Evolutionary conservation across 53 echinoderm and acorn worm species (phyloP), one percentile per base, ranked within the genome.

Genomic region (Arbacia lixula): DNA sequence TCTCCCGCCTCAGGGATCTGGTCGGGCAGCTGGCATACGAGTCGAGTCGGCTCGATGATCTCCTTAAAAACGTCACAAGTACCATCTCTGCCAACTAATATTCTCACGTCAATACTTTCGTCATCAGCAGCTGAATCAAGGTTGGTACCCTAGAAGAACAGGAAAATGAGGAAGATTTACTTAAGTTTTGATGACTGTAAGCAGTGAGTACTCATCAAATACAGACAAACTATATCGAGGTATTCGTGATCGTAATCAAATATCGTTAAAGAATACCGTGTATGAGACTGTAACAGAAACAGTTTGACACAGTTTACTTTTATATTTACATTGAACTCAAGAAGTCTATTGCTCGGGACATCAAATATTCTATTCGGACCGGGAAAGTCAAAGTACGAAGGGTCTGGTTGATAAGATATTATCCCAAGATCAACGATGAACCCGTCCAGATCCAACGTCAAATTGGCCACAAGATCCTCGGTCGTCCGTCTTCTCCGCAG

Each of bases 11-110:
- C 0, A 2, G 89, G 85, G 22, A 28, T 53, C 0, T 50, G 3
- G 6, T 68, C 63, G 12, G 89, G 85, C 21, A 89, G 69, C 11
- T 27, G 28, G 69, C 89, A 89, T n/a, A n/a, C n/a, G n/a, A n/a
- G n/a, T n/a, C n/a, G n/a, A n/a, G n/a, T n/a, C n/a, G n/a, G n/a
- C n/a, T n/a, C n/a, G n/a, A n/a, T n/a, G n/a, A n/a, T n/a, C n/a
- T n/a, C n/a, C n/a, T n/a, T n/a, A n/a, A n/a, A n/a, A 49, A 89
- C 85, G 3, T 26, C 43, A 36, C 89, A 85, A 8, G 9, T 58
- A 26, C 54, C 80, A 40, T 43, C 30, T 58, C 77, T 68, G 14
- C 63, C 82, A 6, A 81, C 14, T 10, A 81, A 34, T 29, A 81
- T 49, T 34, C 2, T 40, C 25, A 81, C 50, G 46, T 81, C 82